These are phyloP conservation scores for Catostomus latipinnis DNA, from an alignment of 2,797 vertebrate genomes.

Conservation along the genomic window DNA sequence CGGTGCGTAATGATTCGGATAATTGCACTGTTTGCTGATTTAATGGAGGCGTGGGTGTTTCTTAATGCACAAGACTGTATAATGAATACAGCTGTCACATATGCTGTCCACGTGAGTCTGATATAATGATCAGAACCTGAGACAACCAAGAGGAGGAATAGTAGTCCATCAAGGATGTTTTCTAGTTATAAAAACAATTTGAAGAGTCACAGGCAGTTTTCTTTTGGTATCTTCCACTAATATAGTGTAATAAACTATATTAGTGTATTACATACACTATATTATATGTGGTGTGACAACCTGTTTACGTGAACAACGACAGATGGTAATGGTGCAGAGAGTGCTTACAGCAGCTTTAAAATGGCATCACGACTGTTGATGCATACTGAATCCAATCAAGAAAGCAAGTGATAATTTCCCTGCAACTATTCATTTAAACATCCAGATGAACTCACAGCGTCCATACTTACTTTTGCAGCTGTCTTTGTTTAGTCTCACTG, in stretches of 20 bases:
- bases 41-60: constrained; percentile 51
- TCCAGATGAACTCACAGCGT: background rate
- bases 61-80: constrained; percentile 29
- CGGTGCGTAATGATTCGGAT: constrained; percentile 35
- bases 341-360: background rate
- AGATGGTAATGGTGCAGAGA: too few species aligned
- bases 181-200: background rate
- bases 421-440: background rate
- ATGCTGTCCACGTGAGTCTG: background rate
- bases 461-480: background rate
- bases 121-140: constrained; percentile 5
- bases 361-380: background rate
- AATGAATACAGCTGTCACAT: constrained; percentile 38
- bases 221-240: too few species aligned
- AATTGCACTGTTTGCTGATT: constrained; percentile 48
- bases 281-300: too few species aligned
- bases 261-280: too few species aligned
- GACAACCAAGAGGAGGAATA: background rate
- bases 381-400: background rate
- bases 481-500: constrained; percentile 36
- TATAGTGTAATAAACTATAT: too few species aligned
- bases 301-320: too few species aligned
- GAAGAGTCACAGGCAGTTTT: too few species aligned
- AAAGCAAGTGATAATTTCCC: constrained; percentile 11
- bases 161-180: background rate